A percentile compares a stretch with the other conserved stretches of the same genome.
phyloP scores from a whole-genome alignment of 2,888 invertebrate species.

The Sphaerophoria taeniata region DNA sequence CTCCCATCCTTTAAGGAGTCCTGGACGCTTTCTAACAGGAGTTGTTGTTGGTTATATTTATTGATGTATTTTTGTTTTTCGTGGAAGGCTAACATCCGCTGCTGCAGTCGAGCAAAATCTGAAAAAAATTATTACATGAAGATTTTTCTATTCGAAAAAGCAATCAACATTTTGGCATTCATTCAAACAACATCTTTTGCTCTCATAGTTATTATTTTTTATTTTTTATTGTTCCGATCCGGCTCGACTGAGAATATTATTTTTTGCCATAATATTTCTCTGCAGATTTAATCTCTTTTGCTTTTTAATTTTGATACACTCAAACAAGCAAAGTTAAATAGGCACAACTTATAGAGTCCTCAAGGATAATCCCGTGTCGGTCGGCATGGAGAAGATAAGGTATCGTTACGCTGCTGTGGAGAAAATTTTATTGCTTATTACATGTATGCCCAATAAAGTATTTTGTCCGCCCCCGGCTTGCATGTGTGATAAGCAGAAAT shows the following conservation, averaged over 20 bases:
- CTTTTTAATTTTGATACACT: slow-evolving; percentile 52
- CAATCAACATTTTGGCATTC: slow-evolving; percentile 68
- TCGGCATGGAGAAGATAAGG: slow-evolving; percentile 42
- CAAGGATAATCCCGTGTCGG: slow-evolving; percentile 38
- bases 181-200: slow-evolving; percentile 48
- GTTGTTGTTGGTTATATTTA: too few species aligned
- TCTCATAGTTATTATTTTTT: slow-evolving; percentile 22
- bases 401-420: slow-evolving; percentile 23
- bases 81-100: neutral
- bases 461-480: slow-evolving; percentile 28
- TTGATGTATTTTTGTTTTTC: too few species aligned
- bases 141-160: slow-evolving; percentile 42
- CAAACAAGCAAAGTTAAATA: too few species aligned
- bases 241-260: neutral
- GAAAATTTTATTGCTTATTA: slow-evolving; percentile 63
- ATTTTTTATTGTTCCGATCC: neutral
- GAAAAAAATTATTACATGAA: slow-evolving; percentile 8
- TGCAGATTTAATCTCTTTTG: slow-evolving; percentile 49
- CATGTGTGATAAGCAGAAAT: slow-evolving; percentile 13
- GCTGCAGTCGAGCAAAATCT: neutral
- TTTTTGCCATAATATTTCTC: slow-evolving; percentile 11
- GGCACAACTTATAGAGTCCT: slow-evolving; percentile 17
- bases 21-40: neutral
- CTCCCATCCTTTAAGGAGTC: neutral
- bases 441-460: slow-evolving; percentile 68